Base-by-base conservation (phyloP, 2,888 invertebrate species). In the Clunio marinus region DNA sequence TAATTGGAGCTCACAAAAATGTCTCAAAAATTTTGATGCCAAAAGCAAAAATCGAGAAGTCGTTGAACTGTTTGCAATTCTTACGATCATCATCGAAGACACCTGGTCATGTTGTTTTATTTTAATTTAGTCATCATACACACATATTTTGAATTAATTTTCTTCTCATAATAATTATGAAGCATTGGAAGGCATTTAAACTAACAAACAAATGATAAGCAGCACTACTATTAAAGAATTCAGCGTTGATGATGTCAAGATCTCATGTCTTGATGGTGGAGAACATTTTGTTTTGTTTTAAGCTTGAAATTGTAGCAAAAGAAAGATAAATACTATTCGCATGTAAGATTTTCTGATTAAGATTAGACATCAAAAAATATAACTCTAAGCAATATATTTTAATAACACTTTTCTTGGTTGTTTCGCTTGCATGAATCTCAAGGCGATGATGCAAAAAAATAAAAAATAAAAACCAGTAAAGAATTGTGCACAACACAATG, bases 331-430 rank as follows among this genome's bases (percentile, higher is more conserved):
- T n/a, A n/a, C n/a, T n/a, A 51, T n/a, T 51, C 8, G 22, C 17
- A 51, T 17, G 51, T 17, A 51, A 51, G 45, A 51, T 35, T 22
- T 22, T 28, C 17, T 60, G 41, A 37, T 60, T n/a, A 24, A 20
- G 60, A 60, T 60, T 60, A 60, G 32, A 4, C 15, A 24, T 25
- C 24, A 58, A n/a, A 37, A 60, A 35, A 60, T 35, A 60, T 27
- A 37, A 37, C 60, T 46, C 15, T 22, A 37, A 25, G 66, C 51
- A 66, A 66, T 66, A 55, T 24, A 66, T 66, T 66, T 66, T 66
- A 66, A 66, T 66, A 55, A 55, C 66, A 66, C 66, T 55, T 57
- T n/a, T 27, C 13, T n/a, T n/a, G n/a, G n/a, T n/a, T 13, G 57
- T 17, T 22, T 51, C 20, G 22, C 51, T 51, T 22, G 51, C 2